Conservation (phyloP, 2,113 vertebrate species). For the Salvelinus sp. region DNA sequence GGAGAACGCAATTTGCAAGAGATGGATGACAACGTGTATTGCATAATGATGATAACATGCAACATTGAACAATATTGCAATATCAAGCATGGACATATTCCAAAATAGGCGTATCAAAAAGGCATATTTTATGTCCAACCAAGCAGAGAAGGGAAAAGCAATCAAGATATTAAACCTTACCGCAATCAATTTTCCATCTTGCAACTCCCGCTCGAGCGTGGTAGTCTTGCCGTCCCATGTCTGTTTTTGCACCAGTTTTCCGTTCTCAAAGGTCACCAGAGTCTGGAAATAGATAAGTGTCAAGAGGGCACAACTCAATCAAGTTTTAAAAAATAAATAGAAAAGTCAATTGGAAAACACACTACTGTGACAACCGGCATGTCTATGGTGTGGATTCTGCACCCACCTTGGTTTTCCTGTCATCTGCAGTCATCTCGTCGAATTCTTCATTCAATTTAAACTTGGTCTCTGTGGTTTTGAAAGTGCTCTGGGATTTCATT, state of each 20-base stretch:
- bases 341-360: too few species aligned
- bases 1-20: too few species aligned
- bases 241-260: slow-evolving; percentile 66
- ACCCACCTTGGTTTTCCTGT: slow-evolving; percentile 82
- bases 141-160: background rate
- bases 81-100: too few species aligned
- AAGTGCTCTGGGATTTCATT: slow-evolving; percentile 81
- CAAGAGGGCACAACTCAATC: background rate
- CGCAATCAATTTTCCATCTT: slow-evolving; percentile 58
- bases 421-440: slow-evolving; percentile 87
- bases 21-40: too few species aligned
- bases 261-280: slow-evolving; percentile 69
- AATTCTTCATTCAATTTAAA: slow-evolving; percentile 87
- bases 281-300: slow-evolving; percentile 68
- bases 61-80: too few species aligned
- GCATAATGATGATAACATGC: too few species aligned
- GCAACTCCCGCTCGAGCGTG: slow-evolving; percentile 54
- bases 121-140: too few species aligned
- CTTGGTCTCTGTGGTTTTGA: slow-evolving; percentile 82
- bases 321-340: background rate
- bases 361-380: background rate
- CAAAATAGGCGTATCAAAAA: too few species aligned
- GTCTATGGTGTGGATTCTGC: background rate
- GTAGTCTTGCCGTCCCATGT: slow-evolving; percentile 63
- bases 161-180: slow-evolving; percentile 38